A percentile compares a stretch with the other conserved stretches of the same genome.
Evolutionary conservation across 2,797 vertebrate genomes (phyloP).

Genomic region (Peromyscus eremicus): DNA sequence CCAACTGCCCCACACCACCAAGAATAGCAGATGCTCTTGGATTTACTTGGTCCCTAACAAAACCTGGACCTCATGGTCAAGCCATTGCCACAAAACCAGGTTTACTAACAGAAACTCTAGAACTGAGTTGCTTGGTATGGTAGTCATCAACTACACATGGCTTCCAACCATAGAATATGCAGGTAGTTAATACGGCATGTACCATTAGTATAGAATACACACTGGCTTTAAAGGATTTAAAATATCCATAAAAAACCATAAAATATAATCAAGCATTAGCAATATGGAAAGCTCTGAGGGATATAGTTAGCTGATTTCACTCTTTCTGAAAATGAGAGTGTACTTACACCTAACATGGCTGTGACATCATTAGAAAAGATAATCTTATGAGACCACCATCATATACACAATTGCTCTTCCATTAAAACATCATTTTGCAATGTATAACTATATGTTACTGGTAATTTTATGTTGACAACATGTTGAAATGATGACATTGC

Average conservation of each 20-base stretch:
- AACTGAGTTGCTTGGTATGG: neutral
- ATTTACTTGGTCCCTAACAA: neutral
- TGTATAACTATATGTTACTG: neutral
- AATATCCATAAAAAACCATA: constrained; percentile 11
- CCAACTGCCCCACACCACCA: neutral
- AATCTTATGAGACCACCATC: neutral
- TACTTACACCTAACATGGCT: neutral
- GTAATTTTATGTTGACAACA: constrained; percentile 9
- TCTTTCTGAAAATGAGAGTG: neutral
- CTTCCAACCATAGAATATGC: neutral
- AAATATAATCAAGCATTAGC: neutral
- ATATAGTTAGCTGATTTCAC: neutral
- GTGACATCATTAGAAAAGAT: neutral
- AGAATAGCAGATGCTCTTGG: neutral
- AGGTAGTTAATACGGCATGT: neutral
- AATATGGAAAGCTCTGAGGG: neutral
- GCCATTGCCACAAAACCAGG: neutral
- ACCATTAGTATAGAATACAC: neutral
- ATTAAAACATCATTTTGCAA: neutral
- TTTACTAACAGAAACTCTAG: neutral
- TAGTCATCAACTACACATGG: neutral
- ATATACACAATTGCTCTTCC: too few species aligned
- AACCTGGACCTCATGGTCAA: neutral
- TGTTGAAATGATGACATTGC: neutral
- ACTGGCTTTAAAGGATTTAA: constrained; percentile 1